A percentile compares a stretch with the other conserved stretches of the same genome.
Evolutionary conservation across 1,140 invertebrate species (phyloP).

Genomic region (Alviniconcha marisindica): DNA sequence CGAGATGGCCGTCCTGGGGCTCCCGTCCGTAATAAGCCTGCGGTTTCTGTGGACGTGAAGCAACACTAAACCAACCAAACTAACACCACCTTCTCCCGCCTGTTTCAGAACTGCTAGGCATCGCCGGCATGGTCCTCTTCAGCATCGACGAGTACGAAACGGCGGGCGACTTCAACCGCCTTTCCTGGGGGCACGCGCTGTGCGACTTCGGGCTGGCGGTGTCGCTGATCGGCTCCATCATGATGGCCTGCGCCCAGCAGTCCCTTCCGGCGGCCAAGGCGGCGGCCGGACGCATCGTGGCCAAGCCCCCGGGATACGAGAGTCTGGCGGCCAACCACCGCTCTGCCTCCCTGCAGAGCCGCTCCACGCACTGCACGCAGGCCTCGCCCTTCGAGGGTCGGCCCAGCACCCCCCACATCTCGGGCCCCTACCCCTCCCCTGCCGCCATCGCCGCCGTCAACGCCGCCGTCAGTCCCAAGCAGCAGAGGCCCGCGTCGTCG

Average conservation of each 20-base stretch:
- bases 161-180: slow-evolving; percentile 17
- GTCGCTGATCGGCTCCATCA: slow-evolving; percentile 40
- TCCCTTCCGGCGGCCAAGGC: slow-evolving; percentile 35
- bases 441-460: slow-evolving; percentile 31
- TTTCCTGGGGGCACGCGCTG: slow-evolving; percentile 34
- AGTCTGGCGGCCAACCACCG: slow-evolving; percentile 28
- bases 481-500: background rate
- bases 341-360: slow-evolving; percentile 32
- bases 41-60: too few relatives aligned
- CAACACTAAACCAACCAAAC: too few relatives aligned
- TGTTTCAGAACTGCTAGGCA: slow-evolving; percentile 36
- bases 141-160: slow-evolving; percentile 15
- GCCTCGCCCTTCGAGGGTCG: slow-evolving; percentile 29
- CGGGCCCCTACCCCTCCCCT: slow-evolving; percentile 33
- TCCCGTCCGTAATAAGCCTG: too few relatives aligned
- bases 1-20: too few relatives aligned
- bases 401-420: slow-evolving; percentile 15
- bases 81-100: too few relatives aligned
- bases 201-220: slow-evolving; percentile 32
- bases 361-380: slow-evolving; percentile 24
- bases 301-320: slow-evolving; percentile 33
- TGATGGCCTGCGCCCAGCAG: slow-evolving; percentile 39
- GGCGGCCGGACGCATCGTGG: slow-evolving; percentile 25
- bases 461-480: slow-evolving; percentile 34
- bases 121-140: slow-evolving; percentile 29